Evolutionary conservation across 2,113 vertebrate genomes (phyloP), one percentile per base, ranked within the genome.

Genomic region (rat (Rattus norvegicus)): DNA sequence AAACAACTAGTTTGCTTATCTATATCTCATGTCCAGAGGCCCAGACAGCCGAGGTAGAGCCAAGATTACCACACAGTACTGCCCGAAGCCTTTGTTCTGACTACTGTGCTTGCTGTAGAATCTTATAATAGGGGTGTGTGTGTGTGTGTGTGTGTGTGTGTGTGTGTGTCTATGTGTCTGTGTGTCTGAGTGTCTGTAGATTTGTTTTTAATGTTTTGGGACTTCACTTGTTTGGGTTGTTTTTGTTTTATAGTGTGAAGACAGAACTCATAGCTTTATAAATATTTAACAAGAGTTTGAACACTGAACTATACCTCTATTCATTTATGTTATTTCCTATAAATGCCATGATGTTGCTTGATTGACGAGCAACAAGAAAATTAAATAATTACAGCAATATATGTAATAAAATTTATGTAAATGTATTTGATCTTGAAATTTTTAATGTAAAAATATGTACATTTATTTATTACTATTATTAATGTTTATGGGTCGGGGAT

Each of bases 1-100:
- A 96, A 93, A 93, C 65, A 69, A 49, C 84, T n/a, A 20, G 83
- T 56, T 54, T 79, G 3, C 70, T 67, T 79, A 19, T 80, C 63
- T 94, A 70, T 54, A 63, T 94, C 22, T 59, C 19, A 81, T 77
- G 72, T 22, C 67, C 5, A 39, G 56, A 67, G 43, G 59, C 85
- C 33, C 67, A 88, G 43, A 63, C 76, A 63, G 20, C 56, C 49
- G 52, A 39, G 56, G n/a, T 61, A 90, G 92, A 87, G 59, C 52
- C n/a, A 33, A 70, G 67, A 90, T 17, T 77, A 28, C 47, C 36
- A 33, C 65, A 1, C 12, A 54, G 63, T 90, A 95, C 69, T 92
- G 63, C 65, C 56, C 12, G 52, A 95, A 84, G 47, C 28, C 49
- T 33, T 16, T 56, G 49, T 52, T 76, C 67, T 85, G 56, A 33